Evolutionary conservation across 1,140 invertebrate species (phyloP).

Genomic region (Penaeus japonicus): DNA sequence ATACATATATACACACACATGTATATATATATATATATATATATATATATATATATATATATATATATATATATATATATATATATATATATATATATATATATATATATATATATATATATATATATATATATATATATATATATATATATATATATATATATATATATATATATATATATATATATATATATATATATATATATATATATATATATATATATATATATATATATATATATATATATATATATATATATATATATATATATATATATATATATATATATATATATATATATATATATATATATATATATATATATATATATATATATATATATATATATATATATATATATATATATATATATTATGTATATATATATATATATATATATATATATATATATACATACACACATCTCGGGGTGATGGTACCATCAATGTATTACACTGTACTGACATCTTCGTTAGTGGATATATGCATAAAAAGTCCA

Average conservation of each 20-base stretch:
- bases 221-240: conserved; percentile 9
- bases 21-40: background rate
- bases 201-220: conserved; percentile 2
- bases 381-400: conserved; percentile 13
- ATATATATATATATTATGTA: background rate
- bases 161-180: background rate
- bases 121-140: background rate
- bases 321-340: background rate
- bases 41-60: background rate
- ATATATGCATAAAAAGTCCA: too few relatives aligned
- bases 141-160: background rate
- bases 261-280: background rate
- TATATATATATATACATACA: conserved; percentile 13
- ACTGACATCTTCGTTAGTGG: too few relatives aligned
- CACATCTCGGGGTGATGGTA: background rate
- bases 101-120: background rate
- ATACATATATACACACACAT: background rate
- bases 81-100: background rate
- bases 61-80: background rate
- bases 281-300: background rate
- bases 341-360: background rate
- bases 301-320: background rate
- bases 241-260: background rate
- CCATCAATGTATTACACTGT: too few relatives aligned
- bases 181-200: background rate